A percentile compares a stretch with the other conserved stretches of the same genome.
Conservation (phyloP, 2,888 invertebrate species). For the Archips crataeganus region DNA sequence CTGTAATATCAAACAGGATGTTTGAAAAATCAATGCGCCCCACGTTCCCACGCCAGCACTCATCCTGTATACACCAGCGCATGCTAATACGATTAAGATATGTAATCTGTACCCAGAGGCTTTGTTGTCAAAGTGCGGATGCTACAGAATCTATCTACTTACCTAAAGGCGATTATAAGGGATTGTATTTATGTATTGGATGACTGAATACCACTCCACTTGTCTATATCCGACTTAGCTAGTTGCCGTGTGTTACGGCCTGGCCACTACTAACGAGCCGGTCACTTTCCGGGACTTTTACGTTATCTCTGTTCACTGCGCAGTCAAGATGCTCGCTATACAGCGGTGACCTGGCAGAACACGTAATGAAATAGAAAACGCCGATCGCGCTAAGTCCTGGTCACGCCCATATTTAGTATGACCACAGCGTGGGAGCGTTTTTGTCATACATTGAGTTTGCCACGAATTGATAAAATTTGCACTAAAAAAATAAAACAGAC, state of each 20-base stretch:
- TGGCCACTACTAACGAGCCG: no score
- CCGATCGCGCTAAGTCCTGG: no score
- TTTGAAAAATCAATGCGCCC: background rate
- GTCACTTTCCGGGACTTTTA: no score
- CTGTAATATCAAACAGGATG: background rate
- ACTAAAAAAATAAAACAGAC: no score
- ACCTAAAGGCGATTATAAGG: conserved; percentile 37
- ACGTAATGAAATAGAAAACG: no score
- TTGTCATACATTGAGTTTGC: no score
- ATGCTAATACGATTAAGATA: conserved; percentile 28
- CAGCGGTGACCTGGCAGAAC: no score
- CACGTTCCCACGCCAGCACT: conserved; percentile 3
- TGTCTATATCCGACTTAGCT: background rate
- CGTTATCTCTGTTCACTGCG: no score
- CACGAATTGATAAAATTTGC: no score
- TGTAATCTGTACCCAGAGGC: conserved; percentile 29
- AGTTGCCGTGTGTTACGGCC: background rate
- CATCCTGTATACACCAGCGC: background rate
- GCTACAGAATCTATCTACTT: conserved; percentile 16
- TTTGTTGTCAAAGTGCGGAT: conserved; percentile 15
- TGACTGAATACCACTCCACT: background rate
- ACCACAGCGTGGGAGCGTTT: no score
- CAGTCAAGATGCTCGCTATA: no score
- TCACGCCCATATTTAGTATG: no score
- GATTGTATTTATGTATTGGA: conserved; percentile 24